Conservation (phyloP, 2,888 invertebrate genomes). For the Platycnemis pennipes region DNA sequence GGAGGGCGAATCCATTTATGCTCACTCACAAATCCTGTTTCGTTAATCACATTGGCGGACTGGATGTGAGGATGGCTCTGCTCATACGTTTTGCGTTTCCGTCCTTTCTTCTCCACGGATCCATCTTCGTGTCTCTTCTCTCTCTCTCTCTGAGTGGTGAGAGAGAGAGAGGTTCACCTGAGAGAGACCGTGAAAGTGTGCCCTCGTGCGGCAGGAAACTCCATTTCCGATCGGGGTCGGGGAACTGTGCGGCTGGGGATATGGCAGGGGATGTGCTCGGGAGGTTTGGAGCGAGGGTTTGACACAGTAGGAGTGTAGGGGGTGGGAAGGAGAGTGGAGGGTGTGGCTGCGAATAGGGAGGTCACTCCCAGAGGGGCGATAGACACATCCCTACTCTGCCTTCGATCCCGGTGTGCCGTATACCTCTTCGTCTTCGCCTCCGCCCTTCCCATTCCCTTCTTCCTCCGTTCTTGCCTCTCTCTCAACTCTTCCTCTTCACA, state of each 20-base stretch:
- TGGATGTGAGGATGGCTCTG: too few species aligned
- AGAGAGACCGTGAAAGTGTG: background rate
- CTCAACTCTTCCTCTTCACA: background rate
- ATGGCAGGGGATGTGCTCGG: background rate
- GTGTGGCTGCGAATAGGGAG: background rate
- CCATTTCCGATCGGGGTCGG: background rate
- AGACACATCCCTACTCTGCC: background rate
- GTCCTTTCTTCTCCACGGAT: background rate
- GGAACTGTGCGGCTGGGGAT: background rate
- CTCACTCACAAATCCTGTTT: too few species aligned
- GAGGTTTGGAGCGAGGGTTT: background rate
- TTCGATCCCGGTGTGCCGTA: background rate
- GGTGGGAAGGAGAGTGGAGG: background rate
- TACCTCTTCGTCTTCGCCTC: background rate
- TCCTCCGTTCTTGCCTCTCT: background rate
- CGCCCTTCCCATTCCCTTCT: background rate
- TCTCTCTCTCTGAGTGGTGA: background rate
- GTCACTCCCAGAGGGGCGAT: background rate
- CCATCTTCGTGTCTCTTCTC: background rate
- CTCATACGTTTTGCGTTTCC: background rate
- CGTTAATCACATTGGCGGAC: too few species aligned
- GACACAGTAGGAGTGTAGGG: background rate
- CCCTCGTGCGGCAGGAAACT: background rate
- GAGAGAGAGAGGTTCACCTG: background rate
- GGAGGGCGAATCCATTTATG: too few species aligned